Evolutionary conservation across 2,888 invertebrate species (phyloP).

Genomic region (Aelia acuminata): DNA sequence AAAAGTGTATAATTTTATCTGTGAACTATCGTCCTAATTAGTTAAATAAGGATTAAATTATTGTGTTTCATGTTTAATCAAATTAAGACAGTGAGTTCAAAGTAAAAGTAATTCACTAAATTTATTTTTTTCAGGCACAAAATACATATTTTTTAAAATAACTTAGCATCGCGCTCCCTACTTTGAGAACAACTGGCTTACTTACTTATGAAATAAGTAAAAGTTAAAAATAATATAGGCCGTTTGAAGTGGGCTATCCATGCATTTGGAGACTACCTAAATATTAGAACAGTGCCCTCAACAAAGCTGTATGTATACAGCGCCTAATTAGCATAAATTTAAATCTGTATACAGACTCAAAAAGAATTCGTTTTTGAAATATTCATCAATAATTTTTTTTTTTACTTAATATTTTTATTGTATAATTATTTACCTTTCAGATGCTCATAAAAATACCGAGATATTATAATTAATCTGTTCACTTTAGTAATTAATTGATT

Average conservation of each 20-base stretch:
- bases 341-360: background rate
- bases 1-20: too few relatives aligned
- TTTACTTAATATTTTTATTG: background rate
- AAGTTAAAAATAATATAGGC: background rate
- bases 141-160: too few relatives aligned
- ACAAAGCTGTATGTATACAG: background rate
- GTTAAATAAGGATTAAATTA: too few relatives aligned
- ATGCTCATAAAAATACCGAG: background rate
- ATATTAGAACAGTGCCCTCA: background rate
- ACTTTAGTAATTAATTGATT: background rate
- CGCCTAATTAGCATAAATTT: background rate
- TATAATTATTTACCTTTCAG: background rate
- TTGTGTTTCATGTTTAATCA: too few relatives aligned
- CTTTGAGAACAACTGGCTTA: too few relatives aligned
- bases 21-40: too few relatives aligned
- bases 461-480: background rate
- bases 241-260: background rate
- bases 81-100: too few relatives aligned
- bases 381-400: background rate
- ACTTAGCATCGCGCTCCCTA: too few relatives aligned
- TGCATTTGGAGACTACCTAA: background rate
- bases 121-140: too few relatives aligned
- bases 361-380: background rate
- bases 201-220: too few relatives aligned
- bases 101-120: too few relatives aligned